Conservation (phyloP, 2,797 vertebrate genomes). For the Sebastes melanostomus region DNA sequence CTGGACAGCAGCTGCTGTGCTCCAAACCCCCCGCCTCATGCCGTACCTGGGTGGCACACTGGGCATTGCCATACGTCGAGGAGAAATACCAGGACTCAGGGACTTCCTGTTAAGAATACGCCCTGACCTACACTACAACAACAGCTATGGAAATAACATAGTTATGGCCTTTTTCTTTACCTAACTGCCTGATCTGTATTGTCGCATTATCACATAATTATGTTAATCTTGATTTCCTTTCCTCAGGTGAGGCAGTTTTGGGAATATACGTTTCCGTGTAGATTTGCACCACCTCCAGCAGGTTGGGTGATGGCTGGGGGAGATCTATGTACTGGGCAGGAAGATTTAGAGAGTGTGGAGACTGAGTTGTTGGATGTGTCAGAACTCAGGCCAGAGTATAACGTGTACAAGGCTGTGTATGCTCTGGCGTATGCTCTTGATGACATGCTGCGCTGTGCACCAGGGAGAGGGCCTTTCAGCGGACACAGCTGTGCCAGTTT, state of each 20-base stretch:
- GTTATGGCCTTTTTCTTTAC: neutral
- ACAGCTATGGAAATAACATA: slow-evolving; percentile 37
- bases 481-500: neutral
- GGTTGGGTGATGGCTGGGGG: slow-evolving; percentile 16
- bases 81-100: slow-evolving; percentile 62
- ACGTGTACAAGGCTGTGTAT: slow-evolving; percentile 77
- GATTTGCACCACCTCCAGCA: slow-evolving; percentile 21
- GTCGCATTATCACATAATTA: neutral
- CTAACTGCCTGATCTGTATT: neutral
- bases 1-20: slow-evolving; percentile 35
- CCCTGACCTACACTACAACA: slow-evolving; percentile 18
- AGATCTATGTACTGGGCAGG: slow-evolving; percentile 61
- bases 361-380: slow-evolving; percentile 63
- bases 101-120: slow-evolving; percentile 43
- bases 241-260: slow-evolving; percentile 43
- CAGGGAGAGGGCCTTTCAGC: slow-evolving; percentile 57
- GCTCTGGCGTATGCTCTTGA: slow-evolving; percentile 74
- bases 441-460: slow-evolving; percentile 64
- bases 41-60: slow-evolving; percentile 54
- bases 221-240: neutral
- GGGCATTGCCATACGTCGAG: slow-evolving; percentile 63
- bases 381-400: slow-evolving; percentile 65
- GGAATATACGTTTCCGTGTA: slow-evolving; percentile 52
- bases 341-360: slow-evolving; percentile 39
- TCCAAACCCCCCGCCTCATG: slow-evolving; percentile 46